Evolutionary conservation across 2,113 vertebrate genomes (phyloP).

Genomic region (Hypocryptadius cinnamomeus): DNA sequence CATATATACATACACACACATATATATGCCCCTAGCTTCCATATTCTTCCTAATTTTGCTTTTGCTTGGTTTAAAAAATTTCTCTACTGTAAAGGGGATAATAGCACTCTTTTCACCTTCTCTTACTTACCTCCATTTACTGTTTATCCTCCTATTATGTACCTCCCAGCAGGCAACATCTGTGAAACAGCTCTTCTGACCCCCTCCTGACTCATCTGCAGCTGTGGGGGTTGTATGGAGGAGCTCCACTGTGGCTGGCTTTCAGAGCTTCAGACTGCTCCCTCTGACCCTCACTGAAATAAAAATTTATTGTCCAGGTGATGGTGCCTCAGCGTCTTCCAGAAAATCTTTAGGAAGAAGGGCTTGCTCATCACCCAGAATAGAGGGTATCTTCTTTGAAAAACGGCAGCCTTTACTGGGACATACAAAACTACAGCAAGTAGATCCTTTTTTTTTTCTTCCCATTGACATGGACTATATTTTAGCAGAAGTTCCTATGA

Average conservation of each 20-base stretch:
- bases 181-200: neutral
- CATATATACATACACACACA: neutral
- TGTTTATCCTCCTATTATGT: neutral
- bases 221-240: neutral
- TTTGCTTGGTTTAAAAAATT: neutral
- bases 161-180: neutral
- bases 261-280: neutral
- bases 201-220: neutral
- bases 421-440: neutral
- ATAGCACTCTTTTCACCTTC: neutral
- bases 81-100: neutral
- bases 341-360: neutral
- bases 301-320: neutral
- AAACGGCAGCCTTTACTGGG: neutral
- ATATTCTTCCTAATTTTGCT: neutral
- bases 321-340: neutral
- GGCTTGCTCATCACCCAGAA: neutral
- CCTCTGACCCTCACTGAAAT: neutral
- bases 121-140: neutral
- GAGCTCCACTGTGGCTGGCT: neutral
- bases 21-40: neutral
- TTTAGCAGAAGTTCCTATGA: neutral
- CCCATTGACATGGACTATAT: accelerated
- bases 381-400: neutral
- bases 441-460: neutral